Percentiles rank a stretch among this genome's conserved stretches.
Conservation (phyloP, 2,797 vertebrate species). For the Triplophysa bombifrons region DNA sequence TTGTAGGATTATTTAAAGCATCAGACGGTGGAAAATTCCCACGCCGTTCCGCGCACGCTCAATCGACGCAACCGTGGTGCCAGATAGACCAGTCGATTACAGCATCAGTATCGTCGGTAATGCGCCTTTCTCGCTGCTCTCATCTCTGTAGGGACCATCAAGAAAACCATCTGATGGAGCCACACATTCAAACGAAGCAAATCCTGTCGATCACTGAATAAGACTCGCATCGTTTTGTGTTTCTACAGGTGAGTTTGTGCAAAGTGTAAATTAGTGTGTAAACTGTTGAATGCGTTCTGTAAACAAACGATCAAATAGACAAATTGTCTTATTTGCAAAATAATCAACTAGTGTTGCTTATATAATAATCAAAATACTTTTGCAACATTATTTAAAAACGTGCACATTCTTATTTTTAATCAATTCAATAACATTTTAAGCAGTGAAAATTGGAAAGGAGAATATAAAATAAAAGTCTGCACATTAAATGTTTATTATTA, state of each 20-base stretch:
- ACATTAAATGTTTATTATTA: too few species aligned
- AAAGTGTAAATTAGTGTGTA: not conserved
- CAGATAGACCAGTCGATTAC: not conserved
- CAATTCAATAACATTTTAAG: too few species aligned
- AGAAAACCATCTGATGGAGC: constrained; percentile 22
- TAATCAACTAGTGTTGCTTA: not conserved
- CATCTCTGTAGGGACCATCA: not conserved
- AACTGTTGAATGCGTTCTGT: too few species aligned
- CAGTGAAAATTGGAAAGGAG: too few species aligned
- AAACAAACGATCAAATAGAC: too few species aligned
- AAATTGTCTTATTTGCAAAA: not conserved
- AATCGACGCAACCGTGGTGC: constrained; percentile 31
- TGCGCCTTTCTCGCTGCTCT: constrained; percentile 17
- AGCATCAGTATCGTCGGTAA: constrained; percentile 44
- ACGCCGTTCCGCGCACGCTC: constrained; percentile 45
- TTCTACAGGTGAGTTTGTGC: constrained; percentile 23
- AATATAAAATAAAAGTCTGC: too few species aligned
- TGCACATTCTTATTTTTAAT: too few species aligned
- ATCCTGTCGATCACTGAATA: not conserved
- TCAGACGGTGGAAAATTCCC: constrained; percentile 57
- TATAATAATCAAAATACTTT: too few species aligned
- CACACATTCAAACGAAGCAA: constrained; percentile 10
- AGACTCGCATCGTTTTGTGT: not conserved
- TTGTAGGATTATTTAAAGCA: constrained; percentile 59
- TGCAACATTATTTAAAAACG: too few species aligned